Evolutionary conservation across 2,797 vertebrate species (phyloP).

Genomic region (Gouania willdenowi): DNA sequence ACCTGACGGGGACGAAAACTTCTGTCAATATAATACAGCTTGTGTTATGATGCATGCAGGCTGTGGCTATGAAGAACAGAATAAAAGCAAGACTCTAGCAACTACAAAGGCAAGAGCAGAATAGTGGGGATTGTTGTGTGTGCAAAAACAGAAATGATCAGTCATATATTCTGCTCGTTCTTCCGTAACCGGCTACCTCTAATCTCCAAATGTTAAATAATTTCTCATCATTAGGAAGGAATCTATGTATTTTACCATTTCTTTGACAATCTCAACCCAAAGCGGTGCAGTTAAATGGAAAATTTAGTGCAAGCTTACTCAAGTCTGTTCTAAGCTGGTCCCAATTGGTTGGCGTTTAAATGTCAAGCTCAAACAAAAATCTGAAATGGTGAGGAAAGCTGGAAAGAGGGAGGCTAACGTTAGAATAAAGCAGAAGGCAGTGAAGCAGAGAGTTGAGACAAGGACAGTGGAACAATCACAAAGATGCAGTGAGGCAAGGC

Average conservation of each 20-base stretch:
- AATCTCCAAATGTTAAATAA: not conserved
- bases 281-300: conserved; percentile 41
- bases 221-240: conserved; percentile 24
- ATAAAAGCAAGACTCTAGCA: not conserved
- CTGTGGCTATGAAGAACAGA: not conserved
- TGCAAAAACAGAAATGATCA: not conserved
- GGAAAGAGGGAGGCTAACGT: conserved; percentile 18
- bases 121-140: too few species aligned
- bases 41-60: conserved; percentile 27
- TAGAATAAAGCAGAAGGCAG: conserved; percentile 18
- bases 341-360: conserved; percentile 38
- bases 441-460: conserved; percentile 6
- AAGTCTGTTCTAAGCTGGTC: conserved; percentile 23
- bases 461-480: conserved; percentile 11
- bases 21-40: conserved; percentile 49
- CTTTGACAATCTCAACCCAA: conserved; percentile 33
- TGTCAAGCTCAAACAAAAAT: conserved; percentile 41
- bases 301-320: conserved; percentile 11
- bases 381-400: conserved; percentile 23
- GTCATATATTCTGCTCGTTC: not conserved
- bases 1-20: conserved; percentile 43
- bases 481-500: conserved; percentile 18
- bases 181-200: not conserved
- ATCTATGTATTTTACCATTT: conserved; percentile 36
- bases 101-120: not conserved